A percentile compares a stretch with the other conserved stretches of the same genome.
phyloP scores from a whole-genome alignment of 2,797 vertebrate species.

The Sylvilagus floridanus region DNA sequence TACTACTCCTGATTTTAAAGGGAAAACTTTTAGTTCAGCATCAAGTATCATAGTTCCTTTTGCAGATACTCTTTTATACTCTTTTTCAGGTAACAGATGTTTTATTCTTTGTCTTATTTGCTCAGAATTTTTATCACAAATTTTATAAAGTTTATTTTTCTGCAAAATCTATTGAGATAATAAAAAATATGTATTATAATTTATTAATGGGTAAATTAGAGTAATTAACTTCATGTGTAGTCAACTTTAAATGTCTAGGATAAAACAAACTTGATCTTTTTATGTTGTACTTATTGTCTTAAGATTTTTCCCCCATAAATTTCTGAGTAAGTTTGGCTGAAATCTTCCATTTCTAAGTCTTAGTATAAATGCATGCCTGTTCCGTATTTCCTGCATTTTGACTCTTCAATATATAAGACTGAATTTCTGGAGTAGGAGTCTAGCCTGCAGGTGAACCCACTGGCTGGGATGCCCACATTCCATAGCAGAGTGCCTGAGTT shows the following conservation, averaged over 20 bases:
- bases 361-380: background rate
- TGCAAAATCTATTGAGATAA: background rate
- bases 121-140: constrained; percentile 11
- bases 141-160: background rate
- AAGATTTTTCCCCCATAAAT: background rate
- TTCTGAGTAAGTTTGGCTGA: background rate
- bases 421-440: background rate
- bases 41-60: background rate
- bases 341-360: background rate
- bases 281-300: background rate
- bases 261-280: constrained; percentile 9
- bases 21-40: background rate
- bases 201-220: background rate
- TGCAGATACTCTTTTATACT: background rate
- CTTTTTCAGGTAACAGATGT: background rate
- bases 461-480: too few relatives aligned
- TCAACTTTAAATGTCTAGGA: background rate
- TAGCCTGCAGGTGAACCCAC: too few relatives aligned
- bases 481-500: too few relatives aligned
- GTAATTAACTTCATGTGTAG: background rate
- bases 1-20: background rate
- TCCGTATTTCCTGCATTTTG: background rate
- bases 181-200: background rate
- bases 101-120: background rate
- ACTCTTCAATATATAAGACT: background rate